Conservation (phyloP, 2,113 vertebrate species). For the Pipra filicauda region DNA sequence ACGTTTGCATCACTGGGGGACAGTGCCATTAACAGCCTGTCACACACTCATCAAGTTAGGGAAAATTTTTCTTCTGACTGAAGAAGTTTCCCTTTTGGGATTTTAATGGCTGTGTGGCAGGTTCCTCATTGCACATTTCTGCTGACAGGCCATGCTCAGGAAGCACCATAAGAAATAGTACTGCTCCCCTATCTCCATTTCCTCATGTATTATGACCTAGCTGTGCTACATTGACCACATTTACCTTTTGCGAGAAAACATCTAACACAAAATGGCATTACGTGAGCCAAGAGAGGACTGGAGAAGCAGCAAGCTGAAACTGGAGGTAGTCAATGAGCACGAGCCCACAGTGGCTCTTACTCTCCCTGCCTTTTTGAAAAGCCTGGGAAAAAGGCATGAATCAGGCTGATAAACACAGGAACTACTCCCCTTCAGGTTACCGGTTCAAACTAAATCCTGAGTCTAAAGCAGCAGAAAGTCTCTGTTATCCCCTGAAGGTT, state of each 20-base stretch:
- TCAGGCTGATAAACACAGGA: neutral
- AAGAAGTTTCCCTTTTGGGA: neutral
- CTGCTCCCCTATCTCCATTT: neutral
- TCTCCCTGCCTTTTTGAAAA: neutral
- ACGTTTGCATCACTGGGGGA: accelerated
- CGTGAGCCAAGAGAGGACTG: neutral
- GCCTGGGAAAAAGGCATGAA: neutral
- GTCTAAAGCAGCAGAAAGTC: neutral
- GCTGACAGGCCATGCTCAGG: neutral
- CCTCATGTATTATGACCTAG: neutral
- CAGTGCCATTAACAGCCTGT: neutral
- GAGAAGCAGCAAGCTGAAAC: neutral
- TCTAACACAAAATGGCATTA: neutral
- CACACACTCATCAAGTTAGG: neutral
- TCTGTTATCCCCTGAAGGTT: neutral
- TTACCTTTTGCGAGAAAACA: neutral
- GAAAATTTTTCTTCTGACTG: neutral
- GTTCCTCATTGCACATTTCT: neutral
- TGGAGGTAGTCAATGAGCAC: neutral
- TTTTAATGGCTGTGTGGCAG: neutral
- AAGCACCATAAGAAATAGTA: neutral
- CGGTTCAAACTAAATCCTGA: neutral
- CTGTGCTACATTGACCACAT: neutral
- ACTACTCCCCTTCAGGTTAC: neutral
- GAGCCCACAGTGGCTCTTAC: neutral